phyloP scores from a whole-genome alignment of 1,140 invertebrate species.

The Stegodyphus dumicola region DNA sequence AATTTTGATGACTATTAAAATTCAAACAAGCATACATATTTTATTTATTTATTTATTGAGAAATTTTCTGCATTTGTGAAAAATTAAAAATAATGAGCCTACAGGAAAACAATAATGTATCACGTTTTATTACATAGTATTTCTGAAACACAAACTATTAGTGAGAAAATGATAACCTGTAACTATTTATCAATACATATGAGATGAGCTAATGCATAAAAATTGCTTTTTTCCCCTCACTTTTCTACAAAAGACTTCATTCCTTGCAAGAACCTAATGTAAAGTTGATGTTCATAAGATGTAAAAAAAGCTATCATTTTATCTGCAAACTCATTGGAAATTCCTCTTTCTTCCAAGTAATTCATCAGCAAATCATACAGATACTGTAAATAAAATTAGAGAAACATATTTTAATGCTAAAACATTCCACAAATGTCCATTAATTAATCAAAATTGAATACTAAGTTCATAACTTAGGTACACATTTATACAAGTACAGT shows the following conservation, averaged over 20 bases:
- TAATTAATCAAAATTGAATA: not conserved
- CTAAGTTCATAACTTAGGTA: not conserved
- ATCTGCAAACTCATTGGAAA: slow-evolving; percentile 90
- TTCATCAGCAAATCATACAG: slow-evolving; percentile 95
- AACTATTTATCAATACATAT: not conserved
- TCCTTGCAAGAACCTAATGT: slow-evolving; percentile 85
- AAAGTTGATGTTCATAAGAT: slow-evolving; percentile 87
- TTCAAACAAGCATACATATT: too few species aligned
- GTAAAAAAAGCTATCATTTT: slow-evolving; percentile 88
- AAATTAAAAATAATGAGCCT: too few species aligned
- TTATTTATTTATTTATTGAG: too few species aligned
- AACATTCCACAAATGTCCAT: not conserved
- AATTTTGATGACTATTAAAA: too few species aligned
- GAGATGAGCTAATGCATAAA: too few species aligned
- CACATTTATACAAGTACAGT: too few species aligned
- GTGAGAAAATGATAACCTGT: not conserved
- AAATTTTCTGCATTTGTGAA: too few species aligned
- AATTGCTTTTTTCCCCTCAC: not conserved
- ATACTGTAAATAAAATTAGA: slow-evolving; percentile 75
- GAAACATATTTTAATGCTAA: not conserved
- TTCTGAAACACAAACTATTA: not conserved
- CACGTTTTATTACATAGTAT: not conserved
- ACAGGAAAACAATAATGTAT: too few species aligned
- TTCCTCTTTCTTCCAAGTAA: slow-evolving; percentile 90
- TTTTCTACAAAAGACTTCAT: slow-evolving; percentile 81